Base-by-base conservation (phyloP, 2,113 vertebrate species). In the Pristiophorus japonicus region DNA sequence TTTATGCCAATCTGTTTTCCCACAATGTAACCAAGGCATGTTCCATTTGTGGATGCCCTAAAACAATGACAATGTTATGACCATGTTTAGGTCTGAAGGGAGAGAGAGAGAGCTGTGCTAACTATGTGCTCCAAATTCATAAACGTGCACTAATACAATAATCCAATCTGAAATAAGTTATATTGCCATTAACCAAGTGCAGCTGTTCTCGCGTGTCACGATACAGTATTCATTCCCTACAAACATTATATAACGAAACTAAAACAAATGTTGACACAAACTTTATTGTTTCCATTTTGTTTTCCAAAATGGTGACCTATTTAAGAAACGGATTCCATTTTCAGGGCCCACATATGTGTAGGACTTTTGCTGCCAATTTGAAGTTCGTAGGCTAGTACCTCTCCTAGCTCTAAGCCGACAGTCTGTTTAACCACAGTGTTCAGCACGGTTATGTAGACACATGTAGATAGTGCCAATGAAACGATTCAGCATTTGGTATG, bases 1-100 rank as follows among this genome's bases (percentile, higher is more conserved):
- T 94, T 70, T 67, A 94, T 94, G 93, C 42, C 70, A 94, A 94
- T 73, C 66, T 67, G 10, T 94, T 94, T 94, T 70, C 0, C 51
- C 42, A 94, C 93, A 38, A 73, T 90, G 87, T 90, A 59, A 27
- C 14, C 45, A 67, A 51, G 66, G 12, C 66, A 2, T 24, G 24
- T 45, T 47, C 42, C 38, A 94, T 14, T 10, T 5, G 8, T 94
- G 92, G 66, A n/a, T 62, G 88, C 18, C 88, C 62, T 30, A 51
- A 16, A 70, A 94, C 12, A 70, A 34, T 27, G 22, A 94, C 24
- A 63, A 67, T 94, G 10, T 27, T 70, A 30, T 70, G 92, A 47
- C 4, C 8, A 70, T 51, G 24, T 70, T 94, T 94, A 34, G 22
- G 11, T 47, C 93, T 51, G 42, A 70, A 51, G 38, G 65, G 65